phyloP scores from a whole-genome alignment of 2,113 vertebrate genomes.

The Tapirus terrestris region DNA sequence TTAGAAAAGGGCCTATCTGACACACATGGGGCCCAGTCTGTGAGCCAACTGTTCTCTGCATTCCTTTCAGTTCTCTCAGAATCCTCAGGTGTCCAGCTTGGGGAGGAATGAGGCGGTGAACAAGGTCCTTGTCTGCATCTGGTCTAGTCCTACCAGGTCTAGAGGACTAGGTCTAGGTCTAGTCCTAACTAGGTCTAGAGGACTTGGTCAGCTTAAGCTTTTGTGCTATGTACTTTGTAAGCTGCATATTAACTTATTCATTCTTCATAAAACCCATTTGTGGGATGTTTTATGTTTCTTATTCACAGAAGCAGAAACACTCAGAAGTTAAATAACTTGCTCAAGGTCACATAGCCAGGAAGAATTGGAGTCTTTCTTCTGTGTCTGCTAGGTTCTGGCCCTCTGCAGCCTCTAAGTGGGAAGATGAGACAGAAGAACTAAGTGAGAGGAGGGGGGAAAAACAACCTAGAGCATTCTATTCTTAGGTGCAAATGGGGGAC shows the following conservation, averaged over 20 bases:
- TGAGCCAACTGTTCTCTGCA: background rate
- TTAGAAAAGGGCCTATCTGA: background rate
- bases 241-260: background rate
- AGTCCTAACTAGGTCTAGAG: too few species aligned
- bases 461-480: background rate
- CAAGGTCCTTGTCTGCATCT: rapidly evolving
- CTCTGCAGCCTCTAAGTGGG: background rate
- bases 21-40: rapidly evolving
- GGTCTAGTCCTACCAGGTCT: background rate
- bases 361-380: background rate
- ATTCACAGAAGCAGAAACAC: background rate
- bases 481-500: background rate
- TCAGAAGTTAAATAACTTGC: background rate
- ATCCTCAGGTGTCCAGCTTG: background rate
- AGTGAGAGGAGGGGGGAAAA: background rate
- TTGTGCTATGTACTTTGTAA: background rate
- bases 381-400: background rate
- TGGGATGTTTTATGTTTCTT: background rate
- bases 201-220: too few species aligned
- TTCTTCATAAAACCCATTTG: background rate
- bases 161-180: too few species aligned
- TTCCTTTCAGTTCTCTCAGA: background rate
- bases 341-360: background rate
- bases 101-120: background rate
- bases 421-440: background rate